Conservation (phyloP, 1,140 invertebrate genomes). For the Gryllus bimaculatus region DNA sequence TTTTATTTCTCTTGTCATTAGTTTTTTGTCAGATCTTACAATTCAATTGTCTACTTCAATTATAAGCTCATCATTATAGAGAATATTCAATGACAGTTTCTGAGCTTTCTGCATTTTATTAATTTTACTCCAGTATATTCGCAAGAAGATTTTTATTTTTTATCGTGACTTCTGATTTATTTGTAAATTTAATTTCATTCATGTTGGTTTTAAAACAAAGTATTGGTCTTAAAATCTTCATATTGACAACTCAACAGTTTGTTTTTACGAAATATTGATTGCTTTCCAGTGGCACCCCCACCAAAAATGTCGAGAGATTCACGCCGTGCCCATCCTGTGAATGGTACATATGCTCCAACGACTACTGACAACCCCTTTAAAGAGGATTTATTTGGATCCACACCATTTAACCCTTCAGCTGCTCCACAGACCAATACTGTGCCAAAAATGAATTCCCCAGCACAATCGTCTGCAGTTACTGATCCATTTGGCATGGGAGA, state of each 20-base stretch:
- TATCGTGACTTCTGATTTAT: too few species aligned
- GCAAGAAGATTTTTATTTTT: too few species aligned
- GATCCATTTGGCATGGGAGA: constrained; percentile 75
- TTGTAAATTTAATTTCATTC: too few species aligned
- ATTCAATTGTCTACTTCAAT: too few species aligned
- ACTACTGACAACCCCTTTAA: constrained; percentile 14
- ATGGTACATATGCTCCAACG: not conserved
- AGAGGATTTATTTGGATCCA: constrained; percentile 55
- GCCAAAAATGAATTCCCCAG: not conserved
- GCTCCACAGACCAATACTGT: not conserved
- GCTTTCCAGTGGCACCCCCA: constrained; percentile 62
- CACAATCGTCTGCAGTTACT: constrained; percentile 9
- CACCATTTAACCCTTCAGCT: constrained; percentile 42
- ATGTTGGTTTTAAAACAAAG: too few species aligned
- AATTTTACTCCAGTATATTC: too few species aligned
- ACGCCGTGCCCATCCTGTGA: constrained; percentile 13
- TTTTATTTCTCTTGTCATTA: not conserved
- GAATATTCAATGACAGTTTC: too few species aligned
- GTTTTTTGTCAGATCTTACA: too few species aligned
- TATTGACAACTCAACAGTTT: too few species aligned
- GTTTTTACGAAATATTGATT: not conserved
- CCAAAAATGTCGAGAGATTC: constrained; percentile 16
- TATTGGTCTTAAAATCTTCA: too few species aligned
- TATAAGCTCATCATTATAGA: too few species aligned
- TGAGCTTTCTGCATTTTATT: too few species aligned